Evolutionary conservation across 2,888 invertebrate genomes (phyloP), one percentile per base, ranked within the genome.

Genomic region (Mythimna loreyi): DNA sequence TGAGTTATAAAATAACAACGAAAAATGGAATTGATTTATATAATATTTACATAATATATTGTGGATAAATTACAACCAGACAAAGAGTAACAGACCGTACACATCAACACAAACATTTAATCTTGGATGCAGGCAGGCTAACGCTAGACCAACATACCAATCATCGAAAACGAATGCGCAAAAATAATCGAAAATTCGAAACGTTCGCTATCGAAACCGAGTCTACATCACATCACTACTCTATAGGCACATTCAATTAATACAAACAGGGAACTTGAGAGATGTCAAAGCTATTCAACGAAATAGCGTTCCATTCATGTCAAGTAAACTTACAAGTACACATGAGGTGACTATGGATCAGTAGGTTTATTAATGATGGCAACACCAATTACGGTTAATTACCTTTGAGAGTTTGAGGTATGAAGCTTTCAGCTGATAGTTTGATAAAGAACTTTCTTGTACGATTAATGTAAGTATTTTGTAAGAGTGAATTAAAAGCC

Each of bases 211-310:
- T 19, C 40, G 16, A 13, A 19, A 16, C 6, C 40, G 40, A 13
- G 3, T 4, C 36, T 13, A 0, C 40, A 16, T 40, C 5, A 40
- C 40, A 40, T 40, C 40, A 16, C 23, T 23, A 47, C 64, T 64
- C 64, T 36, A 47, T 47, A 40, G 19, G 7, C 43, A n/a, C 19
- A 66, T 36, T 65, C 13, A 45, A 69, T 55, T 55, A 69, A 53
- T 36, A 47, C n/a, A 25, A 47, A 57, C 28, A 23, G 28, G 47
- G 47, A 30, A 40, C 67, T 40, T 28, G 47, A 28, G 21, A 47
- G 21, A 40, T 47, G 8, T 56, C 56, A 47, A 28, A 69, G 47
- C 57, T 19, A 33, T 67, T 33, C 2, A 53, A 45, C 33, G 19
- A 8, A 19, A 2, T 6, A 19, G 28, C 9, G 21, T 21, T 4